These are phyloP conservation scores for Percopsis omiscomaycus DNA, from an alignment of 2,797 vertebrate genomes.

Conservation along the genomic window DNA sequence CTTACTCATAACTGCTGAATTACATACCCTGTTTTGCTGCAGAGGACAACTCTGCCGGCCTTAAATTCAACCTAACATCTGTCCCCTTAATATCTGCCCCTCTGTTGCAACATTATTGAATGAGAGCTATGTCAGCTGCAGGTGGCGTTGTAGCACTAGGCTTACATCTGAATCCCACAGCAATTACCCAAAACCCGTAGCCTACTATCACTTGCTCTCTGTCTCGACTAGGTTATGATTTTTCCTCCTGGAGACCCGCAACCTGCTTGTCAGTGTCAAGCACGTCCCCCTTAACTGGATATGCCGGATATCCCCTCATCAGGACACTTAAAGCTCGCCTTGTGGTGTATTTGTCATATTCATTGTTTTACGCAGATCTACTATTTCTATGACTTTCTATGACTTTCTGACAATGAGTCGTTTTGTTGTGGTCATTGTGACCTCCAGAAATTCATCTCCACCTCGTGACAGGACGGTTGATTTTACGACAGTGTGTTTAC, in stretches of 20 bases:
- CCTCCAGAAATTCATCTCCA: constrained; percentile 51
- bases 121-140: constrained; percentile 27
- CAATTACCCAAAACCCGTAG: neutral
- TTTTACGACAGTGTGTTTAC: constrained; percentile 53
- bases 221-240: constrained; percentile 22
- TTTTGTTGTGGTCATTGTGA: constrained; percentile 53
- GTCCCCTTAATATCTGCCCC: neutral
- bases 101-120: neutral
- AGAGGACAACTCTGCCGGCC: neutral
- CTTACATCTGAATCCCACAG: constrained; percentile 10
- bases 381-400: constrained; percentile 7
- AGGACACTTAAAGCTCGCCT: no score
- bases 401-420: constrained; percentile 33
- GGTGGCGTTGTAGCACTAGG: constrained; percentile 51
- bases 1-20: neutral
- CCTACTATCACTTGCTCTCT: constrained; percentile 24
- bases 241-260: constrained; percentile 35
- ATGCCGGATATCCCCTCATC: no score
- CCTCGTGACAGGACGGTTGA: constrained; percentile 40
- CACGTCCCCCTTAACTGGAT: constrained; percentile 18
- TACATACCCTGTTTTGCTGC: neutral
- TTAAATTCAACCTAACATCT: neutral
- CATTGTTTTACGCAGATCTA: neutral
- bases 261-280: neutral
- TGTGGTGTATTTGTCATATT: no score